Base-by-base conservation (phyloP, 2,888 invertebrate genomes). In the Phyllotreta striolata region DNA sequence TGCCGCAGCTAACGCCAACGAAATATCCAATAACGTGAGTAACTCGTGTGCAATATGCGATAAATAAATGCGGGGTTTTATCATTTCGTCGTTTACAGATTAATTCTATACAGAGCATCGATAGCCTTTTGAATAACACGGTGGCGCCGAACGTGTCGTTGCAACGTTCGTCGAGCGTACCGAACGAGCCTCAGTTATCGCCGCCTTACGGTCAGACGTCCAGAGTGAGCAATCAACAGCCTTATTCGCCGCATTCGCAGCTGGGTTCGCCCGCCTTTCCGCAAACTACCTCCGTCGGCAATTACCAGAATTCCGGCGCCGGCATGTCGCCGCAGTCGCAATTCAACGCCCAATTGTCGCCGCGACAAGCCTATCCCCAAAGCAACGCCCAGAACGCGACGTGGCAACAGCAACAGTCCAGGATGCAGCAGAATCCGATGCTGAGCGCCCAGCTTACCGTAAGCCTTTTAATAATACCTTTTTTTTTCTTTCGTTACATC, bases 131-230 rank as follows among this genome's bases (percentile, higher is more conserved):
- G 76, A 92, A 91, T 78, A 91, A 91, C 74, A 90, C 90, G 71
- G 91, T 90, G 52, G 93, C 93, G 68, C 93, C 95, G 60, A 96
- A 96, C 81, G 96, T 96, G 58, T 89, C 95, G 66, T 85, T 96
- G 70, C 91, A 92, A 80, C 85, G 90, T 66, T 87, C 88, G 43
- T 86, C 88, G 72, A 82, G 81, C 70, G 81, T 85, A 72, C 85
- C 85, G 9, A 35, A 46, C 14, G 84, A 86, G 64, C 84, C 85
- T 68, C 85, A 85, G 54, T 83, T 89, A 68, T 90, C 90, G 73
- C 89, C 90, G 41, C 76, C 76, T 55, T 81, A 79, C 64, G 81
- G 79, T 66, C 73, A 72, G 55, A 71, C 72, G 54, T 74, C 76
- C 62, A 72, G 77, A 66, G 66, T 67, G 34, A 65, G 55, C 9